Percentiles rank a stretch among this genome's conserved stretches.
phyloP scores from a whole-genome alignment of 2,797 vertebrate genomes.

The Leuciscus waleckii region DNA sequence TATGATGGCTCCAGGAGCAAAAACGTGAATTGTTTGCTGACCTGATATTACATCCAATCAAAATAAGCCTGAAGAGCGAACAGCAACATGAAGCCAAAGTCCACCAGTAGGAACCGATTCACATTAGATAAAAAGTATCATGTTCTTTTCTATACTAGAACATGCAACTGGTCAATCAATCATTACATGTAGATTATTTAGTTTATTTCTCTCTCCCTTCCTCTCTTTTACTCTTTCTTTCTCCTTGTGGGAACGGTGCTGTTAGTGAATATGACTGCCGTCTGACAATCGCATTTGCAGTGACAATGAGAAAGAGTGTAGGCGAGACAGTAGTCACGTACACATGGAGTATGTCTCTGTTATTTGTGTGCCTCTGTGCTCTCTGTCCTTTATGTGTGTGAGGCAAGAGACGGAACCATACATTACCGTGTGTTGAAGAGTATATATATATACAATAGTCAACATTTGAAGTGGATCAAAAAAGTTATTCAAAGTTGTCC shows the following conservation, averaged over 20 bases:
- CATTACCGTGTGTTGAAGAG: slow-evolving; percentile 7
- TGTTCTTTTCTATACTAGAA: not conserved
- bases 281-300: slow-evolving; percentile 33
- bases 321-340: slow-evolving; percentile 75
- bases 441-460: not conserved
- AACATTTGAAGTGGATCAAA: too few relatives aligned
- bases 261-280: slow-evolving; percentile 50
- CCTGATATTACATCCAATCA: slow-evolving; percentile 69
- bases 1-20: slow-evolving; percentile 42
- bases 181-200: not conserved
- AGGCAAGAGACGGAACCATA: slow-evolving; percentile 34
- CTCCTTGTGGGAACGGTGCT: slow-evolving; percentile 21
- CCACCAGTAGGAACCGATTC: slow-evolving; percentile 56
- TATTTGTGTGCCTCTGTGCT: slow-evolving; percentile 65
- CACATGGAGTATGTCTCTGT: slow-evolving; percentile 53
- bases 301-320: slow-evolving; percentile 60
- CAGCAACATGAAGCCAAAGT: slow-evolving; percentile 58
- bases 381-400: slow-evolving; percentile 28
- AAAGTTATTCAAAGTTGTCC: too few relatives aligned
- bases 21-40: slow-evolving; percentile 64
- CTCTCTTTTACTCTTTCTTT: slow-evolving; percentile 14
- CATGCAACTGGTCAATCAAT: not conserved
- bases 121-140: slow-evolving; percentile 9
- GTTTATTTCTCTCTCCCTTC: slow-evolving; percentile 6
- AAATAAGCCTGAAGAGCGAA: slow-evolving; percentile 64